A percentile compares a stretch with the other conserved stretches of the same genome.
Conservation (phyloP, 1,140 invertebrate genomes). For the Calosoma granatense region DNA sequence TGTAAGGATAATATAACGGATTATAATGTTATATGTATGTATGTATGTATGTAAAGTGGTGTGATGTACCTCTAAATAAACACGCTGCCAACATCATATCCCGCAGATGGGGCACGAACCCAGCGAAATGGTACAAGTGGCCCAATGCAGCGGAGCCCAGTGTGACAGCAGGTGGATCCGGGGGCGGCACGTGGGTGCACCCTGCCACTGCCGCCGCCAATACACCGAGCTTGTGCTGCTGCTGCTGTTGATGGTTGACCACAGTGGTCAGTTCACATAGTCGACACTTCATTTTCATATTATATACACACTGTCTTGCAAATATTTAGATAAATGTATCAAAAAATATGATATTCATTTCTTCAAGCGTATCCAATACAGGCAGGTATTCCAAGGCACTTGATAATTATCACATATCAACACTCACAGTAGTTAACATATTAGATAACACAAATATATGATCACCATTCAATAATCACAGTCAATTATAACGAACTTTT, state of each 20-base stretch:
- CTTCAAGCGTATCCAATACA: no score
- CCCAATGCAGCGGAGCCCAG: conserved; percentile 31
- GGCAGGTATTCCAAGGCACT: background rate
- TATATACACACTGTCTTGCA: background rate
- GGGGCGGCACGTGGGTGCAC: conserved; percentile 34
- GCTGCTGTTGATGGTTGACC: conserved; percentile 34
- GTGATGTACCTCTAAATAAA: conserved; percentile 39
- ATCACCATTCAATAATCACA: no score
- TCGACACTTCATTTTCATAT: conserved; percentile 38
- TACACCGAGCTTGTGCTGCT: conserved; percentile 24
- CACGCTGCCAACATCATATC: conserved; percentile 46
- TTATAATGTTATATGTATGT: background rate
- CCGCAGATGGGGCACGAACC: conserved; percentile 41
- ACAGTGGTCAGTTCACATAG: conserved; percentile 37
- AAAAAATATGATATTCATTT: background rate
- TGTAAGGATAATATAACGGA: no score
- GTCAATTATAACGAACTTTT: no score
- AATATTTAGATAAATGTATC: background rate
- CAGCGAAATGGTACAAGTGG: conserved; percentile 32
- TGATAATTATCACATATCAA: background rate
- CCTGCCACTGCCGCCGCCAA: conserved; percentile 32
- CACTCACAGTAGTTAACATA: background rate
- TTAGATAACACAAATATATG: background rate
- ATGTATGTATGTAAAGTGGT: background rate
- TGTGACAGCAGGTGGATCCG: conserved; percentile 27